phyloP scores from a whole-genome alignment of 2,113 vertebrate species.

The Mesoclemmys tuberculata region DNA sequence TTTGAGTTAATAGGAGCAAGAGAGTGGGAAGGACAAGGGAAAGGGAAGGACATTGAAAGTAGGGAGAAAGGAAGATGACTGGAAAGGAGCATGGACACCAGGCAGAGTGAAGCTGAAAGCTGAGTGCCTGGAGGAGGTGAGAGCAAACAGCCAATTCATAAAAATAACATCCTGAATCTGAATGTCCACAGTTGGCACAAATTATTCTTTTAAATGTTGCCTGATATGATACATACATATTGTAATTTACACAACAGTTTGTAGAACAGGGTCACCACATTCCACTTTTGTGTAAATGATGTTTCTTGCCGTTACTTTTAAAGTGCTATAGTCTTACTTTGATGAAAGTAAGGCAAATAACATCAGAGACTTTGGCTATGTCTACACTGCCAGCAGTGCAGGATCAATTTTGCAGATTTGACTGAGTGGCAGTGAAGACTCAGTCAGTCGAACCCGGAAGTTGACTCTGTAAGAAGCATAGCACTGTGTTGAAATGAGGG shows the following conservation, averaged over 20 bases:
- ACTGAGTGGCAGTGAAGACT: no score
- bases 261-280: not conserved
- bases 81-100: not conserved
- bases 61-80: not conserved
- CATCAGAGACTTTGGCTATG: not conserved
- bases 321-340: not conserved
- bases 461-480: no score
- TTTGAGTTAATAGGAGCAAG: not conserved
- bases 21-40: not conserved
- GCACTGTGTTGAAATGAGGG: no score
- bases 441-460: no score
- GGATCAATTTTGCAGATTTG: no score
- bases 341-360: not conserved
- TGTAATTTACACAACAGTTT: not conserved
- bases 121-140: not conserved
- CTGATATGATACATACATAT: not conserved
- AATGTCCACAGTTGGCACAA: not conserved
- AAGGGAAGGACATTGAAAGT: not conserved
- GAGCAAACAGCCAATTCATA: not conserved
- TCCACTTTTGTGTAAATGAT: not conserved
- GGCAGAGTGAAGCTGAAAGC: not conserved
- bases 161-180: not conserved
- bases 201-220: not conserved
- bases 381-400: no score
- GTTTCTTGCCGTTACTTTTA: not conserved